Evolutionary conservation across 2,797 vertebrate species (phyloP).

Genomic region (Clarias laeviceps): DNA sequence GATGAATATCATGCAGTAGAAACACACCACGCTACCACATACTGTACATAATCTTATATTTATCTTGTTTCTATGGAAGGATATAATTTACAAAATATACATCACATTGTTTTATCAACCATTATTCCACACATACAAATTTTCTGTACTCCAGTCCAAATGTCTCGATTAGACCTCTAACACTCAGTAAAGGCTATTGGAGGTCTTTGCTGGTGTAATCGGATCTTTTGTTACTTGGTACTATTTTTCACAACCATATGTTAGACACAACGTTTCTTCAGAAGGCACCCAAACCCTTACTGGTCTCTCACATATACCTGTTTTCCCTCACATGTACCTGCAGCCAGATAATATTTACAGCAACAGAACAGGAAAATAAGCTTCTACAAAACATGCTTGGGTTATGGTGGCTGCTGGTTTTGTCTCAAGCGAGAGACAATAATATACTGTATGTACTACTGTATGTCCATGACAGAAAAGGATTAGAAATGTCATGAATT

Average conservation of each 20-base stretch:
- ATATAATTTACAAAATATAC: conserved; percentile 80
- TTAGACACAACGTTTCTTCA: conserved; percentile 27
- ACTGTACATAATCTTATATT: conserved; percentile 69
- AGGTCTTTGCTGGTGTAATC: conserved; percentile 52
- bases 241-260: conserved; percentile 29
- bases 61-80: conserved; percentile 76
- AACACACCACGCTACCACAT: conserved; percentile 55
- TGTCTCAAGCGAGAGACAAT: conserved; percentile 52
- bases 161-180: conserved; percentile 33
- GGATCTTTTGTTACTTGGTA: conserved; percentile 5
- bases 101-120: conserved; percentile 70
- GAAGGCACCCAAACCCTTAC: conserved; percentile 42
- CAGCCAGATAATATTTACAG: conserved; percentile 71
- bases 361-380: conserved; percentile 62
- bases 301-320: background rate
- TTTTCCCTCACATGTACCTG: conserved; percentile 48
- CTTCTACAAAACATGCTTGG: conserved; percentile 68
- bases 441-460: conserved; percentile 41
- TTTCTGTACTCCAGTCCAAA: conserved; percentile 15
- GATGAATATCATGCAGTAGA: conserved; percentile 38
- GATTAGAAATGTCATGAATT: conserved; percentile 54
- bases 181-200: conserved; percentile 31
- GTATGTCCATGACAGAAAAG: conserved; percentile 41
- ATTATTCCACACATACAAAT: conserved; percentile 34
- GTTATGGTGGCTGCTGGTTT: conserved; percentile 53